Conservation (phyloP, 2,797 vertebrate genomes). For the Centroberyx gerrardi region DNA sequence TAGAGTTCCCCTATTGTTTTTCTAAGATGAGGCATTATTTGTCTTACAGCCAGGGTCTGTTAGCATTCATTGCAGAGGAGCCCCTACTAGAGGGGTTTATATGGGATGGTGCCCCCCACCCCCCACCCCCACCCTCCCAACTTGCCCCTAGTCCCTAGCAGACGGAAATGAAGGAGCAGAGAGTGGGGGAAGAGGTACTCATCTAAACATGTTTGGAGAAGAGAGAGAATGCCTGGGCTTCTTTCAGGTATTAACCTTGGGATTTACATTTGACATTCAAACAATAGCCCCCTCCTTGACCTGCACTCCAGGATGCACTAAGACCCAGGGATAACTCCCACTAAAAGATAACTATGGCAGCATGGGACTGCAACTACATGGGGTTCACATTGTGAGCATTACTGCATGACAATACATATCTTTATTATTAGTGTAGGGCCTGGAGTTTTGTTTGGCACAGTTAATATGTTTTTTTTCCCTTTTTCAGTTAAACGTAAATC, state of each 20-base stretch:
- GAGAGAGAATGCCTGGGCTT: conserved; percentile 62
- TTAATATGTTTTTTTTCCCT: not conserved
- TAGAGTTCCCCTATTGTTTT: conserved; percentile 82
- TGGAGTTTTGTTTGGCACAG: conserved; percentile 15
- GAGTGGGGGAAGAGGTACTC: conserved; percentile 60
- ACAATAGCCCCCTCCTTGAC: conserved; percentile 76
- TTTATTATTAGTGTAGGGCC: conserved; percentile 35
- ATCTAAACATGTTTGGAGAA: conserved; percentile 79
- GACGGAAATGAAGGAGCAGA: conserved; percentile 67
- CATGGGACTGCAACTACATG: conserved; percentile 61
- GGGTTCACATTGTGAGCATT: conserved; percentile 42
- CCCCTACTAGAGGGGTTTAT: conserved; percentile 67
- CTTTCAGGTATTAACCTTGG: conserved; percentile 83
- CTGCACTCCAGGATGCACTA: conserved; percentile 65
- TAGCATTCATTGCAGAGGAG: conserved; percentile 77
- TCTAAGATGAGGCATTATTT: conserved; percentile 81
- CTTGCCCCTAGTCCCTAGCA: conserved; percentile 66
- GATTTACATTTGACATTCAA: conserved; percentile 78
- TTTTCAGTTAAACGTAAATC: not conserved
- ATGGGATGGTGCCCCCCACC: conserved; percentile 25
- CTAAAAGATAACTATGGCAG: conserved; percentile 56
- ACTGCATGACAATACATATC: conserved; percentile 50
- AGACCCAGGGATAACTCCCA: conserved; percentile 47
- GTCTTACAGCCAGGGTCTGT: conserved; percentile 74
- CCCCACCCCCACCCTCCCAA: conserved; percentile 42